Evolutionary conservation across 2,113 vertebrate species (phyloP).

Genomic region (Zosterops japonicus): DNA sequence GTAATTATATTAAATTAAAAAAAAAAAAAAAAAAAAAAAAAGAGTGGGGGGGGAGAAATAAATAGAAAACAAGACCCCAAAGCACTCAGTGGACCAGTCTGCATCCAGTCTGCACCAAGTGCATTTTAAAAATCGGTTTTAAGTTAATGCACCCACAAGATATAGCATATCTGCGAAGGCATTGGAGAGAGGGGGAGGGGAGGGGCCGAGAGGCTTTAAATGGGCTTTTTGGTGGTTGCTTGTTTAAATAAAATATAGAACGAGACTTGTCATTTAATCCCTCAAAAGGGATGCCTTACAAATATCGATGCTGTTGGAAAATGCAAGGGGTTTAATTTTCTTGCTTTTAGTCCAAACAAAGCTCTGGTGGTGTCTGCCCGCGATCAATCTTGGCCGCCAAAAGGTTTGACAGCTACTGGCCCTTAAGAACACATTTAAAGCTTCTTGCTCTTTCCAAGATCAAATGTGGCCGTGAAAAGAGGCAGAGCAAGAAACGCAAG

Average conservation of each 20-base stretch:
- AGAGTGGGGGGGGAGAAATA: rapidly evolving
- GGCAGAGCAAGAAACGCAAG: slow-evolving; percentile 80
- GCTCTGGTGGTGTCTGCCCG: slow-evolving; percentile 88
- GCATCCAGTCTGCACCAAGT: slow-evolving; percentile 16
- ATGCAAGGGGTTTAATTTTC: slow-evolving; percentile 86
- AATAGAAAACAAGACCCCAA: not conserved
- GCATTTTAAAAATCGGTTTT: slow-evolving; percentile 56
- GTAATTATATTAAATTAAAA: not conserved
- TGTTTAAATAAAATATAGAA: slow-evolving; percentile 75
- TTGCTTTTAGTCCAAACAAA: slow-evolving; percentile 99
- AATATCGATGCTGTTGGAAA: slow-evolving; percentile 80
- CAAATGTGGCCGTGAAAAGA: slow-evolving; percentile 88
- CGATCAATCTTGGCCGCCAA: slow-evolving; percentile 98
- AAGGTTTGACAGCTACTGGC: slow-evolving; percentile 99
- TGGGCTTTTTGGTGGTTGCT: slow-evolving; percentile 63
- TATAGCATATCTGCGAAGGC: slow-evolving; percentile 53
- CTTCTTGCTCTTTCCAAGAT: slow-evolving; percentile 91
- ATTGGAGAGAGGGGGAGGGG: slow-evolving; percentile 60
- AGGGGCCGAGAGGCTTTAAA: slow-evolving; percentile 59
- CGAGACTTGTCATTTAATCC: slow-evolving; percentile 63
- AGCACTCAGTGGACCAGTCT: not conserved
- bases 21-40: rapidly evolving
- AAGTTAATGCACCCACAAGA: slow-evolving; percentile 68
- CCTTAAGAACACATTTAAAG: slow-evolving; percentile 97
- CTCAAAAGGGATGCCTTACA: slow-evolving; percentile 68